A percentile compares a stretch with the other conserved stretches of the same genome.
These are phyloP conservation scores for Peromyscus leucopus DNA, from an alignment of 2,113 vertebrate genomes.

Conservation along the genomic window DNA sequence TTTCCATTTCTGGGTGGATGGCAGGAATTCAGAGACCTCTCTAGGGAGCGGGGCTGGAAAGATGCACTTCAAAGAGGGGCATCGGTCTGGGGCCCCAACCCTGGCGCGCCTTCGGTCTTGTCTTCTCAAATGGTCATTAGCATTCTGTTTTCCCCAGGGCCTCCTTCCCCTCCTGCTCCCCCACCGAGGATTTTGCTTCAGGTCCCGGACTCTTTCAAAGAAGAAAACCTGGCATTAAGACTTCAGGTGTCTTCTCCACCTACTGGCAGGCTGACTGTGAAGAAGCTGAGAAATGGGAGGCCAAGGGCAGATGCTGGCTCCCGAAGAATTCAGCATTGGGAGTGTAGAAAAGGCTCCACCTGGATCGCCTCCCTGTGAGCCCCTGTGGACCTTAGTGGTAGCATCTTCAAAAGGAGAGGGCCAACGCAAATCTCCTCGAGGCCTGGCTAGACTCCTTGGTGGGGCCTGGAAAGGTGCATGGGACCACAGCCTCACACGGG, in stretches of 20 bases:
- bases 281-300: background rate
- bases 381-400: background rate
- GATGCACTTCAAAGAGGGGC: conserved; percentile 78
- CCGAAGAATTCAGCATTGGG: background rate
- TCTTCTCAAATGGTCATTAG: conserved; percentile 64
- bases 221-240: conserved; percentile 63
- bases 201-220: conserved; percentile 25
- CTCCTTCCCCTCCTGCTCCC: background rate
- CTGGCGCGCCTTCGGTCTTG: conserved; percentile 60
- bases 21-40: background rate
- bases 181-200: conserved; percentile 51
- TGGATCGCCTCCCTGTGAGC: background rate
- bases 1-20: background rate
- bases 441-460: background rate
- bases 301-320: background rate
- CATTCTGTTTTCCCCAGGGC: conserved; percentile 81
- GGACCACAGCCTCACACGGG: background rate
- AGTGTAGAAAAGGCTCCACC: background rate
- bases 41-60: background rate
- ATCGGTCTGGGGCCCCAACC: background rate
- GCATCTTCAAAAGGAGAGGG: background rate
- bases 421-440: background rate
- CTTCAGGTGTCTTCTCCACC: conserved; percentile 36
- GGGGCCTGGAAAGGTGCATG: background rate
- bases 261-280: background rate